Percentiles rank a stretch among this genome's conserved stretches.
Conservation (phyloP, 2,113 vertebrate species). For the Rhinichthys klamathensis region DNA sequence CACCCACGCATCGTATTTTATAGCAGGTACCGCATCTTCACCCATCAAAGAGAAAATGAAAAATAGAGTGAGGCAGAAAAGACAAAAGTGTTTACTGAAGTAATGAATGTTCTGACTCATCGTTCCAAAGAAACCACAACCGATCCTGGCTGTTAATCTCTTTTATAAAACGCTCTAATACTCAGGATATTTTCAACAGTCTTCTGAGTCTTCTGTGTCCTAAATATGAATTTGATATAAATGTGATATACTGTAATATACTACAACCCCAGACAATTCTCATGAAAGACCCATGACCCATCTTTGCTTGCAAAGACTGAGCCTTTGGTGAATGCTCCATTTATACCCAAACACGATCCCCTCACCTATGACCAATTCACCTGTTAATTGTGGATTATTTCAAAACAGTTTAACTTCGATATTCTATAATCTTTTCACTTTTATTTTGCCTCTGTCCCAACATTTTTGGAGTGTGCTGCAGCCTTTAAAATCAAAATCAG, state of each 20-base stretch:
- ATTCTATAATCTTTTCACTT: no score
- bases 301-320: no score
- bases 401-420: no score
- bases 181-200: slow-evolving; percentile 36
- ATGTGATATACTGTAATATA: neutral
- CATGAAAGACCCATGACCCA: no score
- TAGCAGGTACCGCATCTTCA: slow-evolving; percentile 34
- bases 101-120: slow-evolving; percentile 50
- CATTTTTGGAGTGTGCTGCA: no score
- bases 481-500: no score
- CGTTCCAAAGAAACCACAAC: slow-evolving; percentile 32
- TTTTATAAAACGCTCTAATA: slow-evolving; percentile 37
- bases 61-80: neutral
- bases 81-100: neutral
- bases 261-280: no score
- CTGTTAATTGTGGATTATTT: no score
- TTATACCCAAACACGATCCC: no score
- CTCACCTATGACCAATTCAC: no score
- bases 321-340: no score
- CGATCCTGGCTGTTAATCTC: slow-evolving; percentile 42
- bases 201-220: slow-evolving; percentile 8
- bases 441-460: no score
- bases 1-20: slow-evolving; percentile 50
- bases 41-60: slow-evolving; percentile 14
- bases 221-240: slow-evolving; percentile 36